Base-by-base conservation (phyloP, 2,888 invertebrate species). In the Cistogaster globosa region DNA sequence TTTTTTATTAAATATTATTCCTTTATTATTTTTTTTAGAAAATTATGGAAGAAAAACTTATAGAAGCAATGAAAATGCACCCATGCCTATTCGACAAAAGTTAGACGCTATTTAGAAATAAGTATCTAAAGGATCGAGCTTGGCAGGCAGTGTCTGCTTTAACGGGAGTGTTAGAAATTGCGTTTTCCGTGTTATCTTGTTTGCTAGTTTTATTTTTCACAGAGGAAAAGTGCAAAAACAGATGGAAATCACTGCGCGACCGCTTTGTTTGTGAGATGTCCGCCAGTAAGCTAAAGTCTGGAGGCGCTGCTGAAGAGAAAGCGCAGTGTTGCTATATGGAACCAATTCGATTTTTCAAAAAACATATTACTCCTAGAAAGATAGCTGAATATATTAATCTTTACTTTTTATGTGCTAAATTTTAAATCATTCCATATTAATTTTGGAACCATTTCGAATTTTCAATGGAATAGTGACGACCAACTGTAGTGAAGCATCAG, bases 31-130 rank as follows among this genome's bases (percentile, higher is more conserved):
- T n/a, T n/a, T n/a, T n/a, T n/a, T n/a, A n/a, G n/a, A n/a, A n/a
- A n/a, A n/a, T n/a, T n/a, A n/a, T n/a, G n/a, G n/a, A n/a, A n/a
- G n/a, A n/a, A n/a, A n/a, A n/a, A n/a, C n/a, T n/a, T n/a, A n/a
- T n/a, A n/a, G n/a, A n/a, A 20, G 55, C 55, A 6, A n/a, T 55
- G 0, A 18, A 18, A n/a, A 55, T 55, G 55, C 55, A 55, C 20
- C 20, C 55, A 55, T 65, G 75, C 14, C 20, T 75, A 14, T 75
- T 22, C 65, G 65, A 75, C 42, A 75, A 63, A 55, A 65, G 75
- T 11, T 65, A 55, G 0, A 8, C 4, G 12, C 55, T 75, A 38
- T 75, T 75, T 42, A 12, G 75, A 36, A 75, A 75, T n/a, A 65
- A 63, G 20, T 38, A 65, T 48, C 32, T 75, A 11, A 75, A 75